Percentiles rank a stretch among this genome's conserved stretches.
Evolutionary conservation across 2,113 vertebrate genomes (phyloP).

Genomic region (Dipodomys stephensi): DNA sequence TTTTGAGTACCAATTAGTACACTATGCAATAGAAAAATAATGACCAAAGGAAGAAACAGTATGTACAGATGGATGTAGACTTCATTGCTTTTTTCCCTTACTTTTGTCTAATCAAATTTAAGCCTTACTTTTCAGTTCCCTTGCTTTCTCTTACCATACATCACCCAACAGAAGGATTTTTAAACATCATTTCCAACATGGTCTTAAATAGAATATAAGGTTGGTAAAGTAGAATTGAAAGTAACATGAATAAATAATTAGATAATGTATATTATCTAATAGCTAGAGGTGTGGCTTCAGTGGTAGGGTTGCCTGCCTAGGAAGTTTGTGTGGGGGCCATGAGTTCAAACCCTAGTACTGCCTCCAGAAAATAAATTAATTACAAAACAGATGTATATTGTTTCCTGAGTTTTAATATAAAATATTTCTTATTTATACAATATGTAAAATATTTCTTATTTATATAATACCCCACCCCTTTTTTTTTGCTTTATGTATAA

Average conservation of each 20-base stretch:
- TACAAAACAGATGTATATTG: not conserved
- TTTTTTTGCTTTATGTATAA: constrained; percentile 46
- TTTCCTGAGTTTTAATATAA: not conserved
- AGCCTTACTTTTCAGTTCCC: not conserved
- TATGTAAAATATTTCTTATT: no score
- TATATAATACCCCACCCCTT: not conserved
- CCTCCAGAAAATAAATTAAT: not conserved
- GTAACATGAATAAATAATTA: not conserved
- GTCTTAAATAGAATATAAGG: constrained; percentile 38
- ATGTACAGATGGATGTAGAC: not conserved
- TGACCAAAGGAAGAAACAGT: constrained; percentile 11
- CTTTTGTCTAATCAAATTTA: constrained; percentile 53
- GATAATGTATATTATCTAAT: constrained; percentile 37
- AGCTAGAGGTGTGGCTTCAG: no score
- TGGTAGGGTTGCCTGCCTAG: no score
- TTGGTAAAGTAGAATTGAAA: constrained; percentile 14
- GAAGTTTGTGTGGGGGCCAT: no score
- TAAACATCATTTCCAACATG: constrained; percentile 1
- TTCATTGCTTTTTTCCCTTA: constrained; percentile 12
- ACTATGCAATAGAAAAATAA: constrained; percentile 50
- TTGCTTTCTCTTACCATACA: constrained; percentile 37
- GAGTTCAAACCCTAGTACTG: no score
- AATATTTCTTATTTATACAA: not conserved
- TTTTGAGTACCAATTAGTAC: constrained; percentile 12
- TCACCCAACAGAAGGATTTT: not conserved